Percentiles rank a stretch among this genome's conserved stretches.
phyloP scores from a whole-genome alignment of 2,113 vertebrate species.

The Zosterops japonicus region DNA sequence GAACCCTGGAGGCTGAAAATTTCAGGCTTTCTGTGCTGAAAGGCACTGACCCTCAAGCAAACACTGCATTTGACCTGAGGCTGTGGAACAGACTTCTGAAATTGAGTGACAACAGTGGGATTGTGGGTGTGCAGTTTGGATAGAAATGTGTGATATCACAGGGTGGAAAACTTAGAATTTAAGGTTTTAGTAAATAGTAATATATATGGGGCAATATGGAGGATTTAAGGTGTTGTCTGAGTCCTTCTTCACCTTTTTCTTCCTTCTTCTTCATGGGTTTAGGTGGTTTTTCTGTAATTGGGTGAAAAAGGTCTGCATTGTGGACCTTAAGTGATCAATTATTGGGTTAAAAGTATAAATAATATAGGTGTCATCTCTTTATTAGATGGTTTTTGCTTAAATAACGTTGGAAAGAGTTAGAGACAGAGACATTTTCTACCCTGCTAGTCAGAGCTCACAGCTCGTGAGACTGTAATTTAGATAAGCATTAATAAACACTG shows the following conservation, averaged over 20 bases:
- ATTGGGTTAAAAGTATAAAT: background rate
- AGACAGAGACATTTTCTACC: background rate
- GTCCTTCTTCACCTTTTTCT: too few relatives aligned
- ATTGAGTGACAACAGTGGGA: background rate
- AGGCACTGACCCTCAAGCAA: background rate
- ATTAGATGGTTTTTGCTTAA: background rate
- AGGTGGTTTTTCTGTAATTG: background rate
- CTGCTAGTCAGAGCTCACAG: background rate
- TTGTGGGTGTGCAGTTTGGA: background rate
- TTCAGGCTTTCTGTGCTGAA: background rate
- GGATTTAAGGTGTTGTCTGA: background rate
- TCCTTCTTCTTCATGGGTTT: background rate
- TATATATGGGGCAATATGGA: background rate
- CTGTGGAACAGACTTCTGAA: background rate
- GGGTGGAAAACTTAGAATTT: background rate
- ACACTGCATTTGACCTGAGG: background rate
- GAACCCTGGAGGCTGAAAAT: background rate
- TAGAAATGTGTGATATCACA: background rate
- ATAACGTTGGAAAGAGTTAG: background rate
- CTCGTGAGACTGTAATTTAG: background rate
- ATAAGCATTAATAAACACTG: background rate
- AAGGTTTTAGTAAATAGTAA: background rate
- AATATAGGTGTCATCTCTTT: background rate
- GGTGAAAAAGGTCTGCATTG: background rate
- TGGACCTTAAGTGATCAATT: background rate